phyloP scores from a whole-genome alignment of 1,140 invertebrate genomes.

The Branchinecta lynchi region DNA sequence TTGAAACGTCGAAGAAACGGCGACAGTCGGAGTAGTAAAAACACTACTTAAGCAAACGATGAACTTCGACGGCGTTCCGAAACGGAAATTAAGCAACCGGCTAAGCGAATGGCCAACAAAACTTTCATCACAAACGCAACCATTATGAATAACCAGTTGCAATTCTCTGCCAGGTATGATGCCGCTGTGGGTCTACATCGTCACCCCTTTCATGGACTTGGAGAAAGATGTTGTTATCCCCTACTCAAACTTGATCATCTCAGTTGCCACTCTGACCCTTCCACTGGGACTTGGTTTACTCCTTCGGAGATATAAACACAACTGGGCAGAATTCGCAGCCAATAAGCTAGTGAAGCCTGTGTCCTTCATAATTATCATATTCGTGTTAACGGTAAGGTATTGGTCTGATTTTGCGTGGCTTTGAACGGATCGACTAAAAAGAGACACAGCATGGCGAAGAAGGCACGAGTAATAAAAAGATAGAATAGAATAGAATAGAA shows the following conservation, averaged over 20 bases:
- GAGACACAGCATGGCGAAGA: too few relatives aligned
- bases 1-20: too few relatives aligned
- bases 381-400: background rate
- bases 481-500: too few relatives aligned
- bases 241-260: background rate
- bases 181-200: conserved; percentile 39
- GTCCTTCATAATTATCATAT: background rate
- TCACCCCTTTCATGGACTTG: conserved; percentile 32
- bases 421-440: too few relatives aligned
- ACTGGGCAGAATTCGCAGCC: background rate
- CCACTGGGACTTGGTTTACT: background rate
- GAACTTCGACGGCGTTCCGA: too few relatives aligned
- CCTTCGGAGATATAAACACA: background rate
- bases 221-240: background rate
- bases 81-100: too few relatives aligned
- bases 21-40: too few relatives aligned
- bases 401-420: too few relatives aligned
- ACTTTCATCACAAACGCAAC: too few relatives aligned
- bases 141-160: background rate
- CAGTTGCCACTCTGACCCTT: background rate
- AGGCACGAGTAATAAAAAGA: too few relatives aligned
- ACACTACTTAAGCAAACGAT: too few relatives aligned
- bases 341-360: background rate
- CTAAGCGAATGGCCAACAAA: too few relatives aligned
- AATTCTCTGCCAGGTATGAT: conserved; percentile 36